A percentile compares a stretch with the other conserved stretches of the same genome.
phyloP scores from a whole-genome alignment of 2,113 vertebrate species.

The Octodon degus region DNA sequence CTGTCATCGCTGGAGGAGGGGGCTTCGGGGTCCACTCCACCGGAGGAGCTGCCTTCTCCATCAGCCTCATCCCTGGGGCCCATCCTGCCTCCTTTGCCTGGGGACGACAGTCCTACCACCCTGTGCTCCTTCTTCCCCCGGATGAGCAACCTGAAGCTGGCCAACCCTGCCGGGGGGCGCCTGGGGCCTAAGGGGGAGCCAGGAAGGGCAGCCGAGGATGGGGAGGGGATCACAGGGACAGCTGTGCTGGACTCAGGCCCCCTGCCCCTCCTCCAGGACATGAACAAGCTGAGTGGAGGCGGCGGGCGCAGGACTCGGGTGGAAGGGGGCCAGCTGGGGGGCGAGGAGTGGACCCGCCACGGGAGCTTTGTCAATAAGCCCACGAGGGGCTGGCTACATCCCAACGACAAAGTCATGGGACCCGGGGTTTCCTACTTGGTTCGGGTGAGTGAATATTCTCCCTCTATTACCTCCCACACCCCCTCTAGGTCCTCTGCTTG shows the following conservation, averaged over 20 bases:
- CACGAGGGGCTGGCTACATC: slow-evolving; percentile 97
- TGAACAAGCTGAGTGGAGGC: slow-evolving; percentile 98
- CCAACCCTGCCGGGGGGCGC: slow-evolving; percentile 87
- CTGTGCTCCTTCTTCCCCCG: slow-evolving; percentile 98
- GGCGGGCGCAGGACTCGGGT: slow-evolving; percentile 96
- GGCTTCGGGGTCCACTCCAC: slow-evolving; percentile 65
- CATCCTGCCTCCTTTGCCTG: slow-evolving; percentile 85
- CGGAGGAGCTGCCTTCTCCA: slow-evolving; percentile 83
- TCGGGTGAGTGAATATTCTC: slow-evolving; percentile 85
- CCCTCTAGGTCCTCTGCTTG: neutral
- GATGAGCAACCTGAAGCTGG: slow-evolving; percentile 94
- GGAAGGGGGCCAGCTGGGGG: slow-evolving; percentile 97
- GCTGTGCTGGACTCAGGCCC: slow-evolving; percentile 87
- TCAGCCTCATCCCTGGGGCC: slow-evolving; percentile 93
- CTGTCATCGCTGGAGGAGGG: slow-evolving; percentile 91
- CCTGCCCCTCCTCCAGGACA: slow-evolving; percentile 94
- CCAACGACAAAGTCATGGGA: slow-evolving; percentile 95
- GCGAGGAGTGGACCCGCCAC: slow-evolving; percentile 98
- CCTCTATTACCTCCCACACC: neutral
- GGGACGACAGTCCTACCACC: slow-evolving; percentile 94
- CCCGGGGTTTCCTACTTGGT: slow-evolving; percentile 94
- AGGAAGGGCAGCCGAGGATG: slow-evolving; percentile 59
- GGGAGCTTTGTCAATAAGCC: slow-evolving; percentile 99
- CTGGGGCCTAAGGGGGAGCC: slow-evolving; percentile 67
- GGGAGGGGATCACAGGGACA: slow-evolving; percentile 62